These are phyloP conservation scores for Neria commutata DNA, from an alignment of 2,888 invertebrate genomes.

Conservation along the genomic window DNA sequence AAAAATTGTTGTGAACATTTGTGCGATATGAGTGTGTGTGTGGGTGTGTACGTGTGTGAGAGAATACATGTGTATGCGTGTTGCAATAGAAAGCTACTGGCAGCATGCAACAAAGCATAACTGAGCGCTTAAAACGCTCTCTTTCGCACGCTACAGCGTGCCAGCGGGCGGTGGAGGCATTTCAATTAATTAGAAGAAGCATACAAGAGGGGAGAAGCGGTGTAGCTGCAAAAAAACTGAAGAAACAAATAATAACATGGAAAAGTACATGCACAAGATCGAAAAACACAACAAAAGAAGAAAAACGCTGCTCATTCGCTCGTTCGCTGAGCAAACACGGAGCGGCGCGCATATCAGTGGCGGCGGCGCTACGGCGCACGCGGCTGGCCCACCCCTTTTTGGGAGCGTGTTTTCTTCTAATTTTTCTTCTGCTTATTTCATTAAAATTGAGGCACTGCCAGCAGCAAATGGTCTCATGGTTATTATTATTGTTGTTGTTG, in stretches of 20 bases:
- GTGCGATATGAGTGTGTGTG: not conserved
- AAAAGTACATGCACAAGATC: conserved; percentile 46
- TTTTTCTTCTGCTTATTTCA: conserved; percentile 9
- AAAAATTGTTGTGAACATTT: conserved; percentile 43
- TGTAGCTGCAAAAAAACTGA: too few relatives aligned
- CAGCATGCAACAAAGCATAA: not conserved
- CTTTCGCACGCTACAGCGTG: conserved; percentile 38
- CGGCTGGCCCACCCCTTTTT: conserved; percentile 44
- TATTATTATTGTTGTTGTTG: conserved; percentile 28
- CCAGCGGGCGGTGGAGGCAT: conserved; percentile 45
- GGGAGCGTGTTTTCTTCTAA: conserved; percentile 32
- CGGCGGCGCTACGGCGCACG: conserved; percentile 15
- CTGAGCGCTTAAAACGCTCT: conserved; percentile 16
- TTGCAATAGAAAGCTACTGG: not conserved
- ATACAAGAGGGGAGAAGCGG: too few relatives aligned
- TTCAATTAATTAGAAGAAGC: conserved; percentile 55
- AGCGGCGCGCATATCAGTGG: conserved; percentile 1
- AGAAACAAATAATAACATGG: conserved; percentile 55
- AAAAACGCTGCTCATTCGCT: too few relatives aligned
- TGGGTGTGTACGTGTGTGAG: conserved; percentile 27
- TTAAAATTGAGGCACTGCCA: not conserved
- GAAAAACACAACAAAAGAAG: too few relatives aligned
- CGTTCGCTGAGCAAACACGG: too few relatives aligned
- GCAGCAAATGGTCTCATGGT: not conserved
- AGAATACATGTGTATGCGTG: conserved; percentile 7